phyloP scores from a whole-genome alignment of 2,888 invertebrate species.

The Caenorhabditis sp. region DNA sequence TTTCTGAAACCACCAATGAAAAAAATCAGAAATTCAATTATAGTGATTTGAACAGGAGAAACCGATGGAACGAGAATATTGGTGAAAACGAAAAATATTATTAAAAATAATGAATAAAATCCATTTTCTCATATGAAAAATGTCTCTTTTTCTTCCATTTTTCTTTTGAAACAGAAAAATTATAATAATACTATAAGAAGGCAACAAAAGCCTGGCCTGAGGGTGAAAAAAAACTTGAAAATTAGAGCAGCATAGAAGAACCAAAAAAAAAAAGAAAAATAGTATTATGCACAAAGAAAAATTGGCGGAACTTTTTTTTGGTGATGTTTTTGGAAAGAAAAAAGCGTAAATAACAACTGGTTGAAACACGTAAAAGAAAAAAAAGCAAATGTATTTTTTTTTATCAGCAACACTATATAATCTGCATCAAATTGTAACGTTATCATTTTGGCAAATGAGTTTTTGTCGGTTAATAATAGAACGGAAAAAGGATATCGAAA shows the following conservation, averaged over 20 bases:
- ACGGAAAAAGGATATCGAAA: no score
- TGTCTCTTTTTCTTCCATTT: background rate
- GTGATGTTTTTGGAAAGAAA: no score
- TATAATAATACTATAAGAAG: background rate
- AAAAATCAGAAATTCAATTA: background rate
- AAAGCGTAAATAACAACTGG: no score
- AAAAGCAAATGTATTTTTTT: no score
- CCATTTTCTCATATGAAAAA: slow-evolving; percentile 1
- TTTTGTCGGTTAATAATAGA: no score
- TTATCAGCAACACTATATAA: no score
- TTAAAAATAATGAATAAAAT: background rate
- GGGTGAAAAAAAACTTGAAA: background rate
- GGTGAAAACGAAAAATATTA: background rate
- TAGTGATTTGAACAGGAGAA: background rate
- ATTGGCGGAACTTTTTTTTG: no score
- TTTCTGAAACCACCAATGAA: background rate
- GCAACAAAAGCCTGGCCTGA: background rate
- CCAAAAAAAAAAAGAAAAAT: background rate
- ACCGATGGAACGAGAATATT: background rate
- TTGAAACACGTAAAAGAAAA: no score
- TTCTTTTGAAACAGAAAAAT: background rate
- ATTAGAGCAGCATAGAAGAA: background rate
- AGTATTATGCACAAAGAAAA: background rate
- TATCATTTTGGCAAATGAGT: no score
- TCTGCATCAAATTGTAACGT: no score